Percentiles rank a stretch among this genome's conserved stretches.
These are phyloP conservation scores for Scaptomyza tumidula DNA, from an alignment of 2,888 invertebrate genomes.

Conservation along the genomic window DNA sequence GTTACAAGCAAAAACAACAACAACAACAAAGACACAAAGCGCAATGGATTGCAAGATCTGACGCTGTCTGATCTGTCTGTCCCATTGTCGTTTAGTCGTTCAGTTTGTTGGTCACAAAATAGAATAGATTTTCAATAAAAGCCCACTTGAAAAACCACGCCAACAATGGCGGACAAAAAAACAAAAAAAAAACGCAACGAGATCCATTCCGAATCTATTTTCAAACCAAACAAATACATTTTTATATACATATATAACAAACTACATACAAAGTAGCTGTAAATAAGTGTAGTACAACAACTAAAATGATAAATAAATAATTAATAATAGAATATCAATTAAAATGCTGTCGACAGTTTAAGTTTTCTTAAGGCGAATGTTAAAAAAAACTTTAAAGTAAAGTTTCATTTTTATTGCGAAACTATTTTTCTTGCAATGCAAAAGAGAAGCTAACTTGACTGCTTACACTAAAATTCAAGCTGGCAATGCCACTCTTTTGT, in stretches of 20 bases:
- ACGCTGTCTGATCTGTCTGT: conserved; percentile 15
- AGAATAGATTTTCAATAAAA: conserved; percentile 79
- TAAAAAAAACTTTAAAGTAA: too few species aligned
- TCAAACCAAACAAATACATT: conserved; percentile 70
- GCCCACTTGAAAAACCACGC: conserved; percentile 64
- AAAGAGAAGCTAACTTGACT: not conserved
- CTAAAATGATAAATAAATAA: too few species aligned
- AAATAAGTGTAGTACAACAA: conserved; percentile 11
- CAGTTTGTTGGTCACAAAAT: conserved; percentile 56
- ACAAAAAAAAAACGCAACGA: conserved; percentile 41
- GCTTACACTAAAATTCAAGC: too few species aligned
- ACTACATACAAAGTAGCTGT: conserved; percentile 5
- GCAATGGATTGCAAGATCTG: conserved; percentile 57
- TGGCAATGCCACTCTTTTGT: conserved; percentile 1
- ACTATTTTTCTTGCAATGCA: too few species aligned
- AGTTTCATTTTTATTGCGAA: too few species aligned
- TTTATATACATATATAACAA: conserved; percentile 13
- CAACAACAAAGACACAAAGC: conserved; percentile 47
- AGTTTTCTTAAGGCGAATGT: too few species aligned
- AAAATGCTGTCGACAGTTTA: not conserved
- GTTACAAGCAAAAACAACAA: conserved; percentile 45
- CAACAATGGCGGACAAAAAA: conserved; percentile 57
- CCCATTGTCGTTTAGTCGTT: conserved; percentile 12
- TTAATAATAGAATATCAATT: not conserved
- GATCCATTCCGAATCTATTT: conserved; percentile 71